Base-by-base conservation (phyloP, 1,140 invertebrate genomes). In the Pachypsylla venusta region DNA sequence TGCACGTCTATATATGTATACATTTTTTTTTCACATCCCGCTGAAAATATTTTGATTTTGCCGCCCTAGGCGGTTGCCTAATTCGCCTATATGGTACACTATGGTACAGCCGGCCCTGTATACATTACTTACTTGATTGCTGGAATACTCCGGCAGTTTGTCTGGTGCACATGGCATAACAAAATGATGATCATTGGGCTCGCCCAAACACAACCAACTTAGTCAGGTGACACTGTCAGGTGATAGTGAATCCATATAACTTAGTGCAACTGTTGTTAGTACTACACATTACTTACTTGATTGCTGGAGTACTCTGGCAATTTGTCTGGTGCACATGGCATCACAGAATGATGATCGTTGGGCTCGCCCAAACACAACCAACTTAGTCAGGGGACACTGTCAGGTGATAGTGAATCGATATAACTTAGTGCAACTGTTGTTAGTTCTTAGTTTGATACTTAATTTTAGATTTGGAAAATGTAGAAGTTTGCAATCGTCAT, bases 251-350 rank as follows among this genome's bases (percentile, higher is more conserved):
- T 16, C 16, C 16, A 16, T 12, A 10, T 35, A 35, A 12, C 30
- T 35, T 35, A 35, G 30, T 35, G 16, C 30, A 35, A 35, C 30
- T 35, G 10, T 12, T 12, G 30, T 35, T 35, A 35, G 57, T 58
- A n/a, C 57, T 53, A 56, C n/a, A 54, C 14, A 63, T 40, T 60
- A 57, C 55, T 55, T 64, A 83, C 83, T 73, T 93, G 88, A 72
- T 95, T 93, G 64, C 86, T 93, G 0, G 93, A 96, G 73, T 96
- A 98, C 71, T 98, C 94, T 0, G 95, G 95, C 24, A 98, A 75
- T 73, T 95, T 90, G 65, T 98, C 89, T 0, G 93, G 93, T 10
- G 95, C 94, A 75, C 93, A 98, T 0, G 93, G 91, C 72, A 93
- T 87, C 1, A 97, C 90, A n/a, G 84, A 80, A 72, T 95, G 90